Conservation (phyloP, 2,797 vertebrate species). For the Darevskia nairensis region DNA sequence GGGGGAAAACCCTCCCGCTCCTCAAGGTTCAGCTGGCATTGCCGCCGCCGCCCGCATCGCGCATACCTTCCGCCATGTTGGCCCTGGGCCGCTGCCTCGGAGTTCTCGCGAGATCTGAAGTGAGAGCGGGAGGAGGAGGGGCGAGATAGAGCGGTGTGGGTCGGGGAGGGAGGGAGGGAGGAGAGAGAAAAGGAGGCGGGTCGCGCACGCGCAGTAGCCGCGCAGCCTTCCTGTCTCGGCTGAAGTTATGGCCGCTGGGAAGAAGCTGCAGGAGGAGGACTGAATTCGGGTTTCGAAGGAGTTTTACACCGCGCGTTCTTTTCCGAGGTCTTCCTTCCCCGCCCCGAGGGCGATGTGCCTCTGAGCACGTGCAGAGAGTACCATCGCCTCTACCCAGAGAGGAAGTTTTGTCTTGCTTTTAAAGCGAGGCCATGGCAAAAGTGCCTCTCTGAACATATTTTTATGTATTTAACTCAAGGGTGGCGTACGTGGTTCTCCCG, state of each 20-base stretch:
- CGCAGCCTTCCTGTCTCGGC: no score
- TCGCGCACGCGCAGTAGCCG: neutral
- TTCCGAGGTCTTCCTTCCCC: neutral
- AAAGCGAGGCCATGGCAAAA: no score
- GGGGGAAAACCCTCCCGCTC: neutral
- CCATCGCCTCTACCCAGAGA: neutral
- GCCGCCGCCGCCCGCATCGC: neutral
- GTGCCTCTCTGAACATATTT: no score
- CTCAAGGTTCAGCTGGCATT: neutral
- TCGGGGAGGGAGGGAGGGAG: no score
- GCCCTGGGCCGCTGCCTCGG: conserved; percentile 68
- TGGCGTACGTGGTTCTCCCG: no score
- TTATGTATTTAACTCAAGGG: no score
- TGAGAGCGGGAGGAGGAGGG: neutral
- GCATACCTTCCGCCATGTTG: conserved; percentile 97
- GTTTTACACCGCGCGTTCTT: neutral
- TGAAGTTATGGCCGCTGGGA: neutral
- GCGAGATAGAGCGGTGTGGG: no score
- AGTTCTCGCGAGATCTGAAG: conserved; percentile 88
- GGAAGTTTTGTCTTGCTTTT: no score
- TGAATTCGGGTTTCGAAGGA: neutral
- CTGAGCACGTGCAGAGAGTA: neutral
- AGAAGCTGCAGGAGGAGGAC: neutral
- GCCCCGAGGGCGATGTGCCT: neutral
- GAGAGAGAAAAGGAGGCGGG: no score